Percentiles rank a stretch among this genome's conserved stretches.
These are phyloP conservation scores for Pipistrellus kuhlii DNA, from an alignment of 2,797 vertebrate species.

Conservation along the genomic window DNA sequence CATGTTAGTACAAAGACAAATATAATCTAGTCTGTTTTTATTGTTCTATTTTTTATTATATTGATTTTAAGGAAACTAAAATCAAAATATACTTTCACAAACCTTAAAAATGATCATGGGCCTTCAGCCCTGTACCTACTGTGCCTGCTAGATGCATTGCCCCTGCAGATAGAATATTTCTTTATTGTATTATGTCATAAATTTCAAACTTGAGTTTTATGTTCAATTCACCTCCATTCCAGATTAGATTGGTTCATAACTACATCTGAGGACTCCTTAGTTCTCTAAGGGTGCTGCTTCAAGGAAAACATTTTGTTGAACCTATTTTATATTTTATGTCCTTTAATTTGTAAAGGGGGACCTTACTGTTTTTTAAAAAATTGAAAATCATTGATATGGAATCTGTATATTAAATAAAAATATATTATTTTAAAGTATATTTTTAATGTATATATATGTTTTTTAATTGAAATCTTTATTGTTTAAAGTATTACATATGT, in stretches of 20 bases:
- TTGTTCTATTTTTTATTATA: neutral
- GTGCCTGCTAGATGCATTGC: neutral
- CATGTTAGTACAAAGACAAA: neutral
- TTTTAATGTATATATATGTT: neutral
- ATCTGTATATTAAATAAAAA: neutral
- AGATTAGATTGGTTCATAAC: neutral
- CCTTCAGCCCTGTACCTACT: neutral
- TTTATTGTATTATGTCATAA: neutral
- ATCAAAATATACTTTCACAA: neutral
- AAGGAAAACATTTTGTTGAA: neutral
- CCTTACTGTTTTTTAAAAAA: neutral
- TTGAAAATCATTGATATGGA: neutral
- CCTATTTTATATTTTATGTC: neutral
- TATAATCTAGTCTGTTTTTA: neutral
- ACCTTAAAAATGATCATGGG: neutral
- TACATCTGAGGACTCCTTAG: neutral
- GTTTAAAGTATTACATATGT: too few relatives aligned
- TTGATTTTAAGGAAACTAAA: neutral
- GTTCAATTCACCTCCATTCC: neutral
- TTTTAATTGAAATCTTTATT: too few relatives aligned
- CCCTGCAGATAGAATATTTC: neutral
- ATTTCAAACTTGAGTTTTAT: neutral
- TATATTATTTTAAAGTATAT: neutral
- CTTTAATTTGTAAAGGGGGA: neutral
- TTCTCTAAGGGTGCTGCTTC: neutral